Evolutionary conservation across 2,797 vertebrate genomes (phyloP).

Genomic region (Periophthalmus magnuspinnatus): DNA sequence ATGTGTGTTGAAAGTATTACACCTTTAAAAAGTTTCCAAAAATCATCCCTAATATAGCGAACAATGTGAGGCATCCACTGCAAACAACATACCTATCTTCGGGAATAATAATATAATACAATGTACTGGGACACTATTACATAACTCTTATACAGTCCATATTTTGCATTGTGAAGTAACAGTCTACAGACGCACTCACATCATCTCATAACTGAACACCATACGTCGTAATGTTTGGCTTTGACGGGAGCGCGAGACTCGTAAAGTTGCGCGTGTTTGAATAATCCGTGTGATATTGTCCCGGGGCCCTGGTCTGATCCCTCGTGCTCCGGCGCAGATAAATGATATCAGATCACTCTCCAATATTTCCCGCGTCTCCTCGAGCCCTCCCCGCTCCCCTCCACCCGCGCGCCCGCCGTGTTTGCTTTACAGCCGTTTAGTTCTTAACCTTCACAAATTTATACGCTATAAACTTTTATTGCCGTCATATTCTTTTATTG

Average conservation of each 20-base stretch:
- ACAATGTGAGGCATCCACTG: no score
- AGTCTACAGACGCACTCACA: no score
- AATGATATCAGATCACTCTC: constrained; percentile 63
- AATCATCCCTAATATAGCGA: no score
- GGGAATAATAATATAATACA: no score
- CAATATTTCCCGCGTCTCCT: constrained; percentile 53
- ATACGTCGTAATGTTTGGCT: not conserved
- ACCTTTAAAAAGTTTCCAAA: no score
- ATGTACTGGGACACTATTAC: not conserved
- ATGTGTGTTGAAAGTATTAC: no score
- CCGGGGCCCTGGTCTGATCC: not conserved
- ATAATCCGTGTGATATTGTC: not conserved
- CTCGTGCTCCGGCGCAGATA: constrained; percentile 42
- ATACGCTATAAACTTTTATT: constrained; percentile 99
- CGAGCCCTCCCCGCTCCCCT: constrained; percentile 16
- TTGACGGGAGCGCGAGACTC: not conserved
- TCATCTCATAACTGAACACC: not conserved
- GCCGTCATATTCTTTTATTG: constrained; percentile 99
- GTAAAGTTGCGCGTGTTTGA: not conserved
- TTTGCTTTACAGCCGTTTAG: constrained; percentile 98
- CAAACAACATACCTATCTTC: no score
- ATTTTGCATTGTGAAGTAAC: not conserved
- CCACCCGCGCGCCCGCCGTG: constrained; percentile 53
- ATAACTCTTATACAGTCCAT: not conserved
- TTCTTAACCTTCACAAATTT: constrained; percentile 99